A percentile compares a stretch with the other conserved stretches of the same genome.
These are phyloP conservation scores for Coptodon rendalli DNA, from an alignment of 2,113 vertebrate species.

Conservation along the genomic window DNA sequence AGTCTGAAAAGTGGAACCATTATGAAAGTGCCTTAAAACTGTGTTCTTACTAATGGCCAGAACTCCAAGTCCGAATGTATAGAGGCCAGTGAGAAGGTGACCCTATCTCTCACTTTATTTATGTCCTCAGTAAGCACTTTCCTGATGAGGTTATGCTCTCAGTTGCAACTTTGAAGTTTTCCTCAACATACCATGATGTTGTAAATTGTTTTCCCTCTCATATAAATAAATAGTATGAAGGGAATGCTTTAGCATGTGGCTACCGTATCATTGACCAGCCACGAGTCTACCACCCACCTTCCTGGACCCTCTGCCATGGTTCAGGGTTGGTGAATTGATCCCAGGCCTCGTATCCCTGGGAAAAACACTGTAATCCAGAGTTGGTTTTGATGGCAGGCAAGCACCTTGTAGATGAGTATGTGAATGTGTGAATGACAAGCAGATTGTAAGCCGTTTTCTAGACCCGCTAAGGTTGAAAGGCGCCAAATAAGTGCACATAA, in stretches of 20 bases:
- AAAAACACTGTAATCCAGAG: not conserved
- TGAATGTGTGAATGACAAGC: not conserved
- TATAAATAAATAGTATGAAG: not conserved
- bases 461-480: not conserved
- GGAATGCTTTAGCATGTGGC: accelerated
- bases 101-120: not conserved
- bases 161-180: not conserved
- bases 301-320: not conserved
- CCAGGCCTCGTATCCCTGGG: not conserved
- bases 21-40: not conserved
- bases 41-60: not conserved
- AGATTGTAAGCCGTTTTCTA: not conserved
- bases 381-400: not conserved
- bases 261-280: not conserved
- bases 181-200: not conserved
- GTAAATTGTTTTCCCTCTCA: not conserved
- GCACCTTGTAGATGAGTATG: not conserved
- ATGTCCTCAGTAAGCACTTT: not conserved
- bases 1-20: not conserved
- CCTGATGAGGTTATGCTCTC: not conserved
- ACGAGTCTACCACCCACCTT: not conserved
- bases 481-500: not conserved
- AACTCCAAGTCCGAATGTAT: not conserved
- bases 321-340: not conserved
- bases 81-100: not conserved